These are phyloP conservation scores for Zosterops pallidus DNA, from an alignment of 2,113 vertebrate species.

Conservation along the genomic window DNA sequence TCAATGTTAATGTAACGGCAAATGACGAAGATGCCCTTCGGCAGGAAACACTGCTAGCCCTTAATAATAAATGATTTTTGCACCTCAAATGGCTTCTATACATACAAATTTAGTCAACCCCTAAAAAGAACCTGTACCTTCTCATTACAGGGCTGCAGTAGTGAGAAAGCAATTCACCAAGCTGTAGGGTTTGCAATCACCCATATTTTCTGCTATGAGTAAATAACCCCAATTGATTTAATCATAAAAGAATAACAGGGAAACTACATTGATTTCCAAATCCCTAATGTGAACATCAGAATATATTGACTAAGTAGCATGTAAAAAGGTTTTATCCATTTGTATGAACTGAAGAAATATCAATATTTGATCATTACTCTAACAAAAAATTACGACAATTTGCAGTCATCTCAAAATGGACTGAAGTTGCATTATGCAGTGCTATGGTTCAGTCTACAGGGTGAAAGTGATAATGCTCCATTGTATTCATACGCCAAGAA, in stretches of 20 bases:
- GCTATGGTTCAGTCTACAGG: conserved; percentile 55
- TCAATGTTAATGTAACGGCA: conserved; percentile 74
- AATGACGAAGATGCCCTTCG: conserved; percentile 76
- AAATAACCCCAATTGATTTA: conserved; percentile 86
- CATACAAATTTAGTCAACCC: conserved; percentile 75
- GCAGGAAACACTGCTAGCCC: conserved; percentile 69
- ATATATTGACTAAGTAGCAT: conserved; percentile 74
- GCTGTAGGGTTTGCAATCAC: conserved; percentile 72
- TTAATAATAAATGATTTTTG: conserved; percentile 79
- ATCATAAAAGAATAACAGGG: conserved; percentile 86
- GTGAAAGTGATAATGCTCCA: conserved; percentile 56
- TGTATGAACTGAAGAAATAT: conserved; percentile 76
- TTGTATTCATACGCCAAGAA: conserved; percentile 63
- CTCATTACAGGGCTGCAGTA: conserved; percentile 75
- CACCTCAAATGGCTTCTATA: conserved; percentile 76
- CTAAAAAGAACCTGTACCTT: conserved; percentile 72
- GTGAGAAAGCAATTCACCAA: conserved; percentile 75
- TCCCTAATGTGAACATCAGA: conserved; percentile 80
- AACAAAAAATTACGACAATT: conserved; percentile 76
- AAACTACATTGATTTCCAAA: conserved; percentile 83
- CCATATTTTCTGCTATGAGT: conserved; percentile 82
- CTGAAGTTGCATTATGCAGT: conserved; percentile 67
- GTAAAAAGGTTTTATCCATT: conserved; percentile 74
- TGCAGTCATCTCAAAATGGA: conserved; percentile 70
- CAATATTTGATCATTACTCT: conserved; percentile 80